Percentiles rank a stretch among this genome's conserved stretches.
Evolutionary conservation across 1,140 invertebrate species (phyloP).

Genomic region (Platyura marginata): DNA sequence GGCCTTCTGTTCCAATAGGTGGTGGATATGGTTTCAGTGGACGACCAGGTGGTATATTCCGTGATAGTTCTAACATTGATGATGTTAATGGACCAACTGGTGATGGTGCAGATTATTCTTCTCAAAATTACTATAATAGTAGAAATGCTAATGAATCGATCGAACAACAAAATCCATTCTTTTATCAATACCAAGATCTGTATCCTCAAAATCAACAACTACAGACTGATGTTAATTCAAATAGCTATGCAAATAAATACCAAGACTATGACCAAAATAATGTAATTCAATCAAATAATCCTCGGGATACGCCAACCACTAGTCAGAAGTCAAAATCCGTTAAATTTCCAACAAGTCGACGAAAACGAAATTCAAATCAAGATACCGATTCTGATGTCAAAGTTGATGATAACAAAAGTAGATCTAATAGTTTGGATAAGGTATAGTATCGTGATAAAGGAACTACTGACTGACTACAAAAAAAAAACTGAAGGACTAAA

Average conservation of each 20-base stretch:
- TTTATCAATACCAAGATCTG: background rate
- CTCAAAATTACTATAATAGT: background rate
- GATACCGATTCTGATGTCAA: conserved; percentile 5
- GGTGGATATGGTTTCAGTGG: background rate
- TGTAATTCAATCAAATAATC: background rate
- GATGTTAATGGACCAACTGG: background rate
- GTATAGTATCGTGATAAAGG: background rate
- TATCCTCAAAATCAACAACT: conserved; percentile 1
- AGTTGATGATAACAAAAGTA: background rate
- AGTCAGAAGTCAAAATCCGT: conserved; percentile 25
- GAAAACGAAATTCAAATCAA: conserved; percentile 16
- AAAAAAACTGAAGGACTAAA: too few relatives aligned
- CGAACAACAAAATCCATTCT: background rate
- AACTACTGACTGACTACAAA: background rate
- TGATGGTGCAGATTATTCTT: background rate
- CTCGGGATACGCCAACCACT: background rate
- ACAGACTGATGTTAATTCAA: background rate
- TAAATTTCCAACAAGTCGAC: conserved; percentile 32
- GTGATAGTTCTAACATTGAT: background rate
- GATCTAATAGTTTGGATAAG: background rate
- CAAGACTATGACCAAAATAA: background rate
- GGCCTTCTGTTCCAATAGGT: too few relatives aligned
- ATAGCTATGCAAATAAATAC: conserved; percentile 2
- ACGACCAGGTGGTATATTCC: background rate
- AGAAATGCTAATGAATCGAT: background rate